These are phyloP conservation scores for Pemphredon lugubris DNA, from an alignment of 2,888 invertebrate genomes.

Conservation along the genomic window DNA sequence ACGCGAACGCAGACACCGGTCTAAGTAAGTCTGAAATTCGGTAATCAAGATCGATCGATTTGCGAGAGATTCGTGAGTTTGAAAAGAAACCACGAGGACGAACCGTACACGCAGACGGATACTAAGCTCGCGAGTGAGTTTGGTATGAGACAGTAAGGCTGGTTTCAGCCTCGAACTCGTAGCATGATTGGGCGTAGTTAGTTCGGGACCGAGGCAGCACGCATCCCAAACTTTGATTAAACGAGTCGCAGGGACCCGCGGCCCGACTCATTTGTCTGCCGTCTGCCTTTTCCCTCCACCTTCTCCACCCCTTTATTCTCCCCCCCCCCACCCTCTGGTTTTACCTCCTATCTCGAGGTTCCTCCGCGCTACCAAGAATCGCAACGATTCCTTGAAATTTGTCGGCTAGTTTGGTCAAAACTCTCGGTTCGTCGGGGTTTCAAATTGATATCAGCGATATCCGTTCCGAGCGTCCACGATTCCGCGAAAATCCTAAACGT, in stretches of 20 bases:
- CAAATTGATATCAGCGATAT: slow-evolving; percentile 42
- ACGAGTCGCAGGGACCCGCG: slow-evolving; percentile 70
- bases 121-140: slow-evolving; percentile 19
- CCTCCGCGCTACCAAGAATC: slow-evolving; percentile 59
- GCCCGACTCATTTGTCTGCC: slow-evolving; percentile 69
- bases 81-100: neutral
- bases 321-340: neutral
- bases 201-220: slow-evolving; percentile 71
- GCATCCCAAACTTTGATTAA: slow-evolving; percentile 78
- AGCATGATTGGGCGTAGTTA: slow-evolving; percentile 77
- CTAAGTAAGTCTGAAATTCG: too few relatives aligned
- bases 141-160: slow-evolving; percentile 31
- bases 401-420: slow-evolving; percentile 46
- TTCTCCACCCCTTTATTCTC: slow-evolving; percentile 10
- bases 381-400: slow-evolving; percentile 52
- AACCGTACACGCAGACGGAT: too few relatives aligned
- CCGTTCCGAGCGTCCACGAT: slow-evolving; percentile 41
- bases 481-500: slow-evolving; percentile 11
- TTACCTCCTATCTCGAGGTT: slow-evolving; percentile 22
- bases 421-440: slow-evolving; percentile 37
- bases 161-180: slow-evolving; percentile 56
- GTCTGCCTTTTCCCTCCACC: slow-evolving; percentile 50
- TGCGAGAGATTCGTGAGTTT: too few relatives aligned
- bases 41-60: too few relatives aligned
- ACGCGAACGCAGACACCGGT: too few relatives aligned